Percentiles rank a stretch among this genome's conserved stretches.
Evolutionary conservation across 2,113 vertebrate genomes (phyloP).

Genomic region (Stigmatopora argus): DNA sequence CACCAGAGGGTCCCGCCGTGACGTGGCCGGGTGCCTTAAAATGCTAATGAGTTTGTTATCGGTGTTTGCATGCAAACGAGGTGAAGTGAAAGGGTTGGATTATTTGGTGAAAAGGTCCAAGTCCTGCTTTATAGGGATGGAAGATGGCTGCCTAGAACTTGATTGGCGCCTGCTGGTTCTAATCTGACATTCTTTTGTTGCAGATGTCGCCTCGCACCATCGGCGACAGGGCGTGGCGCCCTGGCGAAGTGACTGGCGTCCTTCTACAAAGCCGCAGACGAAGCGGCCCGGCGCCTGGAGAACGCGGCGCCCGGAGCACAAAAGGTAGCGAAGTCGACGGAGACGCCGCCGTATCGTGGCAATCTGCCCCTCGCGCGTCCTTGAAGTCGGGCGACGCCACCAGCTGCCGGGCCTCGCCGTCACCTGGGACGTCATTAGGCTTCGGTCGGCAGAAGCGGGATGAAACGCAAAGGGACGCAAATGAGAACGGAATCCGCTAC

Average conservation of each 20-base stretch:
- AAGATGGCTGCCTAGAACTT: not conserved
- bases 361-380: constrained; percentile 50
- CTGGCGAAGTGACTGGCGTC: constrained; percentile 20
- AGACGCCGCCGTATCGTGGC: constrained; percentile 6
- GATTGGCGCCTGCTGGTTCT: constrained; percentile 1
- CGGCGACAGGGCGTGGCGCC: constrained; percentile 21
- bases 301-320: constrained; percentile 5
- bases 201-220: constrained; percentile 16
- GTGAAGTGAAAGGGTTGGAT: not conserved
- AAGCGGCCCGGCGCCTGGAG: constrained; percentile 26
- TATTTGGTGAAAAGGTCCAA: not conserved
- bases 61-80: not conserved
- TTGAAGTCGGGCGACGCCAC: constrained; percentile 58
- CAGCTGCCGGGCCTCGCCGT: constrained; percentile 55
- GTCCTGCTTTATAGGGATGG: too few relatives aligned
- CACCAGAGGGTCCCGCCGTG: not conserved
- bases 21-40: not conserved
- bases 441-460: constrained; percentile 44
- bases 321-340: constrained; percentile 26
- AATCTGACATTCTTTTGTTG: constrained; percentile 15
- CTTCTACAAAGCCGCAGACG: constrained; percentile 32
- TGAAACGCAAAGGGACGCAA: constrained; percentile 42
- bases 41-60: constrained; percentile 1
- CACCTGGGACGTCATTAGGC: constrained; percentile 72
- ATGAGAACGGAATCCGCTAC: constrained; percentile 43